Percentiles rank a stretch among this genome's conserved stretches.
These are phyloP conservation scores for Bombus waltoni DNA, from an alignment of 1,140 invertebrate genomes.

Conservation along the genomic window DNA sequence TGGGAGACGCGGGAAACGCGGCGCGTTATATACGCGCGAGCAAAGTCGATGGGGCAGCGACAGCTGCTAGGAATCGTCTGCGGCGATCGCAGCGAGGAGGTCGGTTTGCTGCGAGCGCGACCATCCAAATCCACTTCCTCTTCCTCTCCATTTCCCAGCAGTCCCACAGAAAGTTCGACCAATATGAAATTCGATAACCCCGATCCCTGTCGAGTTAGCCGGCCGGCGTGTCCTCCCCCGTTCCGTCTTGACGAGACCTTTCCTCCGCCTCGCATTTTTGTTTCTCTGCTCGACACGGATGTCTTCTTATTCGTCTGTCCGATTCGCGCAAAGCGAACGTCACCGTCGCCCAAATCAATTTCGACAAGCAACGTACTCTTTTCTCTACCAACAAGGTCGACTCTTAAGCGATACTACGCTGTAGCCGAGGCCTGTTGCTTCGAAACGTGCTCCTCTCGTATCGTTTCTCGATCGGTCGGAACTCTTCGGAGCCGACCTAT, in stretches of 20 bases:
- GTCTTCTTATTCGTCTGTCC: background rate
- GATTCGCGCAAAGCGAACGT: background rate
- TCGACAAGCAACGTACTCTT: slow-evolving; percentile 47
- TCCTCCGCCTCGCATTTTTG: background rate
- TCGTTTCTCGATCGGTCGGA: too few relatives aligned
- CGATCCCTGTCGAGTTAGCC: slow-evolving; percentile 50
- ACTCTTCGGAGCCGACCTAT: background rate
- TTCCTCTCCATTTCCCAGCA: background rate
- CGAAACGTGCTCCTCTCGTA: background rate
- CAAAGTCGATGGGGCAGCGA: slow-evolving; percentile 62
- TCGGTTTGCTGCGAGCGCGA: too few relatives aligned
- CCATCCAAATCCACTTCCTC: too few relatives aligned
- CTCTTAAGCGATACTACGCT: background rate
- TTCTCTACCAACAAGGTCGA: background rate
- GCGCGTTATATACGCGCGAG: slow-evolving; percentile 24
- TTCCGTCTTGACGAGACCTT: background rate
- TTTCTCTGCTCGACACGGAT: background rate
- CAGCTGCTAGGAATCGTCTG: slow-evolving; percentile 69
- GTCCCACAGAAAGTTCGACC: slow-evolving; percentile 38
- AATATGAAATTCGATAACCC: slow-evolving; percentile 71
- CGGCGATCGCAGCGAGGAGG: slow-evolving; percentile 49
- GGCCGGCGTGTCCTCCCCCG: background rate
- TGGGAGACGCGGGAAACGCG: slow-evolving; percentile 32
- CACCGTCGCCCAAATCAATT: slow-evolving; percentile 55
- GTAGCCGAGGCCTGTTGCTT: background rate